Percentiles rank a stretch among this genome's conserved stretches.
Conservation (phyloP, 2,113 vertebrate genomes). For the Daphoenositta chrysoptera region DNA sequence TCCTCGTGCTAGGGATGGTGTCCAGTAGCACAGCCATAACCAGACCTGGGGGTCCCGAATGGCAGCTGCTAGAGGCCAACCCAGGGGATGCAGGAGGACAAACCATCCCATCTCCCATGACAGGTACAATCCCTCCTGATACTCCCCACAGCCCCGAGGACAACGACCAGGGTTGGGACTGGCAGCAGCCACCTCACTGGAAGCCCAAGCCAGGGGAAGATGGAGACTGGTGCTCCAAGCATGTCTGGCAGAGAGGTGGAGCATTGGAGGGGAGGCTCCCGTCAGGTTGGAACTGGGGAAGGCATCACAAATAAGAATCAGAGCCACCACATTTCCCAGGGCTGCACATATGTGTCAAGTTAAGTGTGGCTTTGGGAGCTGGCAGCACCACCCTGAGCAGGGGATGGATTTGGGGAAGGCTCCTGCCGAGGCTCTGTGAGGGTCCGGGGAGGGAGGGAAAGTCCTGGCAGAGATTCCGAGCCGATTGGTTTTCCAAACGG, state of each 20-base stretch:
- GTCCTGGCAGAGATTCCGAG: fast-evolving
- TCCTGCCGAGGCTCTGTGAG: neutral
- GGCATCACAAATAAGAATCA: neutral
- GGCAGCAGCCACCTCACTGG: neutral
- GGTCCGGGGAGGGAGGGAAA: neutral
- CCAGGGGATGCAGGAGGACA: neutral
- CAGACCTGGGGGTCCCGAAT: neutral
- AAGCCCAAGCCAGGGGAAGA: fast-evolving
- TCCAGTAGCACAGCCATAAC: neutral
- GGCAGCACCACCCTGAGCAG: neutral
- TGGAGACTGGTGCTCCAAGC: fast-evolving
- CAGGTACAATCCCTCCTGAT: fast-evolving
- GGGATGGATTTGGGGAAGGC: neutral
- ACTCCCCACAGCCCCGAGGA: fast-evolving
- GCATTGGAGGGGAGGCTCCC: fast-evolving
- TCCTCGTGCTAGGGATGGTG: fast-evolving
- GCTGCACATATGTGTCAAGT: neutral
- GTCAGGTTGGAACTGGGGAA: neutral
- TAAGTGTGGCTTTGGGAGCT: neutral
- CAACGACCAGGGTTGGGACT: fast-evolving
- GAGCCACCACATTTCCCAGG: neutral
- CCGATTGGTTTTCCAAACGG: neutral
- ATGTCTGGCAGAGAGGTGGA: fast-evolving
- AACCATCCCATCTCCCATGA: neutral
- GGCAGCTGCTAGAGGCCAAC: neutral